phyloP scores from a whole-genome alignment of 2,888 invertebrate genomes.

The Pyrocoelia pectoralis region DNA sequence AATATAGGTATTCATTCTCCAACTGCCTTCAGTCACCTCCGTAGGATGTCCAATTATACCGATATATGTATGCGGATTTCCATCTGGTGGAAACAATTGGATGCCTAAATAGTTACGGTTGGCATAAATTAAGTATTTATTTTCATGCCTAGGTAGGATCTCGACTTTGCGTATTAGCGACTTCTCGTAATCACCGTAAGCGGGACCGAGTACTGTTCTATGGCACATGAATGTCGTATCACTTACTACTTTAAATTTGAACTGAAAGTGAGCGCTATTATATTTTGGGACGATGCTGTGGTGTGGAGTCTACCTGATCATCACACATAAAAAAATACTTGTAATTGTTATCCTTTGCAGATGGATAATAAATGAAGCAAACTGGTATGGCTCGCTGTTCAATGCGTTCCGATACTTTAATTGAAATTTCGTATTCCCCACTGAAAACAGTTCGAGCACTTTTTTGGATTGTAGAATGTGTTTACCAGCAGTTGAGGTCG shows the following conservation, averaged over 20 bases:
- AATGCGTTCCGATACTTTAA: slow-evolving; percentile 59
- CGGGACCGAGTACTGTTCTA: slow-evolving; percentile 73
- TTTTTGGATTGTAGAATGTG: not conserved
- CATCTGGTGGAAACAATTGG: slow-evolving; percentile 74
- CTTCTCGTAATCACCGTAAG: slow-evolving; percentile 63
- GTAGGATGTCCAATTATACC: slow-evolving; percentile 61
- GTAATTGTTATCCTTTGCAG: slow-evolving; percentile 27
- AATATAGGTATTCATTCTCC: slow-evolving; percentile 10
- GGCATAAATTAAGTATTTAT: slow-evolving; percentile 67
- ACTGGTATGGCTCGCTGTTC: slow-evolving; percentile 71
- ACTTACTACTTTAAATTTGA: slow-evolving; percentile 75
- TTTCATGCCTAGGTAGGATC: slow-evolving; percentile 55
- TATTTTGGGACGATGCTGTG: too few relatives aligned
- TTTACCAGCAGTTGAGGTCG: slow-evolving; percentile 61
- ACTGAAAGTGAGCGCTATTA: slow-evolving; percentile 57
- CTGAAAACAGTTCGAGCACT: too few relatives aligned
- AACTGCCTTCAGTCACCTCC: too few relatives aligned
- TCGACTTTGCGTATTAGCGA: slow-evolving; percentile 64
- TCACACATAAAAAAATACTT: slow-evolving; percentile 66
- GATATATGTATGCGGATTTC: slow-evolving; percentile 75
- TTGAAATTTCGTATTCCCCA: slow-evolving; percentile 4
- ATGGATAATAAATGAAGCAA: slow-evolving; percentile 62
- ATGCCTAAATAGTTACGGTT: slow-evolving; percentile 73
- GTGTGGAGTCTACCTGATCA: slow-evolving; percentile 65
- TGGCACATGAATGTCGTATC: slow-evolving; percentile 70